These are phyloP conservation scores for Oeneis ivallda DNA, from an alignment of 2,888 invertebrate genomes.

Conservation along the genomic window DNA sequence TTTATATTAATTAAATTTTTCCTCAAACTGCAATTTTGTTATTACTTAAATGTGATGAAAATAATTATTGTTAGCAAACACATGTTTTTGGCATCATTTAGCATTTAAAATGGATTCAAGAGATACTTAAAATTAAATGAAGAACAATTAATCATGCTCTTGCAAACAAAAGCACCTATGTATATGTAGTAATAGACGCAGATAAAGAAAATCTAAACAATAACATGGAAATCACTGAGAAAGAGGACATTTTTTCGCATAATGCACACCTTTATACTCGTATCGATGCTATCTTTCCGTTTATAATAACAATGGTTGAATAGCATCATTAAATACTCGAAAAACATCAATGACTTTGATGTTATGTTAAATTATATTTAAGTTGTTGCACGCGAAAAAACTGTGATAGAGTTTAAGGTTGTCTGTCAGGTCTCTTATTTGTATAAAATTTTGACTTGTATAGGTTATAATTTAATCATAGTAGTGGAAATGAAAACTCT, in stretches of 20 bases:
- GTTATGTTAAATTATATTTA: not conserved
- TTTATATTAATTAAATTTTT: too few species aligned
- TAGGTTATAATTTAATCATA: too few species aligned
- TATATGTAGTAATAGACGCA: slow-evolving; percentile 23
- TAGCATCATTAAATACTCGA: slow-evolving; percentile 7
- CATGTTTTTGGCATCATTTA: too few species aligned
- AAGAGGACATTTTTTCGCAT: slow-evolving; percentile 64
- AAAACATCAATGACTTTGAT: slow-evolving; percentile 1
- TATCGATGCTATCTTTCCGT: slow-evolving; percentile 23
- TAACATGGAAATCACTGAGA: slow-evolving; percentile 71
- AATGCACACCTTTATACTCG: slow-evolving; percentile 22
- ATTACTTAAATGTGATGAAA: too few species aligned
- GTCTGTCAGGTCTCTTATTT: too few species aligned
- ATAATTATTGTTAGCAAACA: too few species aligned
- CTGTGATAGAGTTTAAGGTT: too few species aligned
- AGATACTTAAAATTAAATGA: not conserved
- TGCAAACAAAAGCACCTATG: slow-evolving; percentile 21
- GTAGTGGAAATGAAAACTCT: too few species aligned
- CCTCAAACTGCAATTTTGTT: too few species aligned
- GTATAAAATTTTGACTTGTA: too few species aligned
- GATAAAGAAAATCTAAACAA: slow-evolving; percentile 54
- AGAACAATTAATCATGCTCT: slow-evolving; percentile 13
- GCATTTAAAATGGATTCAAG: not conserved
- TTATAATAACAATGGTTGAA: slow-evolving; percentile 12
- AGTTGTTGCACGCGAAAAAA: too few species aligned